Percentiles rank a stretch among this genome's conserved stretches.
These are phyloP conservation scores for Ostrea denselamellosa DNA, from an alignment of 1,140 invertebrate species.

Conservation along the genomic window DNA sequence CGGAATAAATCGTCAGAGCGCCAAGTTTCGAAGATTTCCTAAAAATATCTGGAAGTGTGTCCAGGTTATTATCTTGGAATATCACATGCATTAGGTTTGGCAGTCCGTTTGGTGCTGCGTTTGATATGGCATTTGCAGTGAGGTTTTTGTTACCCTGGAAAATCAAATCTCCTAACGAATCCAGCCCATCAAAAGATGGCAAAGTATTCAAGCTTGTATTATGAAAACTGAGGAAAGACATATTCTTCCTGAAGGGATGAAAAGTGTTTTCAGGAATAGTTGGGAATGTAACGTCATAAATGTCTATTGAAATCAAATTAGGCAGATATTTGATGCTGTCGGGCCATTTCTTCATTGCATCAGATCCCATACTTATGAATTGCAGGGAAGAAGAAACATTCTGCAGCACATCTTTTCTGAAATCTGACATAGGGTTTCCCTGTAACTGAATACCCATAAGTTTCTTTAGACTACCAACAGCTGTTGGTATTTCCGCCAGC, in stretches of 20 bases:
- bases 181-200: not conserved
- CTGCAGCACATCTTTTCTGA: conserved; percentile 12
- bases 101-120: not conserved
- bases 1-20: not conserved
- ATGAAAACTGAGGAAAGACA: conserved; percentile 20
- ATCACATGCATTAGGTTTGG: not conserved
- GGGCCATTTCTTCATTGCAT: conserved; percentile 42
- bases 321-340: not conserved
- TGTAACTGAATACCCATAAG: conserved; percentile 42
- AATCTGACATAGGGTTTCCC: conserved; percentile 41
- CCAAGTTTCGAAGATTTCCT: not conserved
- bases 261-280: conserved; percentile 30
- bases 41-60: conserved; percentile 18
- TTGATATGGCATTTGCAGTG: conserved; percentile 16
- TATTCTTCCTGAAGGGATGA: not conserved
- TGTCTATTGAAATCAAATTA: conserved; percentile 16
- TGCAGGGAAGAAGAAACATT: conserved; percentile 18
- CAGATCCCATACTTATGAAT: conserved; percentile 30
- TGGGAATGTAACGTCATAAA: conserved; percentile 17
- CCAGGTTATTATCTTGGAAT: not conserved
- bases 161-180: not conserved
- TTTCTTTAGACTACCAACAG: conserved; percentile 36
- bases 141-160: conserved; percentile 26
- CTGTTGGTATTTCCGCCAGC: conserved; percentile 26
- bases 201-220: conserved; percentile 21